These are phyloP conservation scores for Gasteruption jaculator DNA, from an alignment of 2,888 invertebrate genomes.

Conservation along the genomic window DNA sequence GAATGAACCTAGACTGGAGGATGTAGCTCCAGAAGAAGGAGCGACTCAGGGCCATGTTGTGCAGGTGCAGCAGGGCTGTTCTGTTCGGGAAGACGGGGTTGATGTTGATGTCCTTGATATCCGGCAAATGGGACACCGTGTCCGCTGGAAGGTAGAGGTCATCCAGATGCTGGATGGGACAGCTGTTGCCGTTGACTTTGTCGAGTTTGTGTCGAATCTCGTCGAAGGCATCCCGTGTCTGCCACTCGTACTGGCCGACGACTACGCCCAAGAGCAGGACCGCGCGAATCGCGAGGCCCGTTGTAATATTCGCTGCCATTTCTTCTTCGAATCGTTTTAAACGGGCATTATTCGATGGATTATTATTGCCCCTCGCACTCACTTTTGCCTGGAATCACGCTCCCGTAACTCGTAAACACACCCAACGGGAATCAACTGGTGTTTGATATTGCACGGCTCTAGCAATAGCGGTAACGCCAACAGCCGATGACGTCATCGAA, in stretches of 20 bases:
- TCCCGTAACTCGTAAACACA: too few relatives aligned
- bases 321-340: too few relatives aligned
- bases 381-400: too few relatives aligned
- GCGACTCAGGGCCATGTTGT: slow-evolving; percentile 93
- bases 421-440: too few relatives aligned
- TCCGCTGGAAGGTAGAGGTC: slow-evolving; percentile 82
- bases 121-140: slow-evolving; percentile 85
- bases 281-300: not conserved
- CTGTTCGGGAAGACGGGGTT: slow-evolving; percentile 94
- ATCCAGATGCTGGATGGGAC: slow-evolving; percentile 78
- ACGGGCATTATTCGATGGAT: too few relatives aligned
- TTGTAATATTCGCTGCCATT: too few relatives aligned
- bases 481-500: too few relatives aligned
- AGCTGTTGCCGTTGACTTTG: slow-evolving; percentile 81
- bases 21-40: slow-evolving; percentile 96
- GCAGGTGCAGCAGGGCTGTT: slow-evolving; percentile 86
- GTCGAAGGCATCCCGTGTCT: slow-evolving; percentile 84
- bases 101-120: slow-evolving; percentile 89
- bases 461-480: too few relatives aligned
- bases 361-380: too few relatives aligned
- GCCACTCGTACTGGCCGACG: slow-evolving; percentile 89
- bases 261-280: slow-evolving; percentile 58
- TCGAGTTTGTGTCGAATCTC: slow-evolving; percentile 81
- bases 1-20: slow-evolving; percentile 82
- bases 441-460: too few relatives aligned